Evolutionary conservation across 1,140 invertebrate genomes (phyloP), one percentile per base, ranked within the genome.

Genomic region (Drosophila ficusphila): DNA sequence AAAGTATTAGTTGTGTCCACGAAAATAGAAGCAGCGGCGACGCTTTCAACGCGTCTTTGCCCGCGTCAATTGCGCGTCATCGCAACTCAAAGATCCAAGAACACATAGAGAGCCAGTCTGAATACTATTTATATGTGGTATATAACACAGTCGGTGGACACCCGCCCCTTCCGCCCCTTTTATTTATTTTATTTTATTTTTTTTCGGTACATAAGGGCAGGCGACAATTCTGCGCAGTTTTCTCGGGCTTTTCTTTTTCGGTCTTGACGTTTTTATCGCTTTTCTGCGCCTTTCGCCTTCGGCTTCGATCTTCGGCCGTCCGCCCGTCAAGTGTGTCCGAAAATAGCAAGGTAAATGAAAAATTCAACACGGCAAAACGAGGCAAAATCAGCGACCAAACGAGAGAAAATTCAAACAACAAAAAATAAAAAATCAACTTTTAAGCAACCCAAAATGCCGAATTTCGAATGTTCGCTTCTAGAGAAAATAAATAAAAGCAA

Each of bases 181-280:
- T 58, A 39, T 21, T 23, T 31, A 9, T 34, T 5, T 14, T 34
- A 58, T n/a, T 31, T 39, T 14, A 7, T 16, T 11, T 34, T 46
- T 12, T 31, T 6, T 8, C 5, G 11, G 47, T 72, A 86, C 61
- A 86, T 77, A 86, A 86, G 82, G 82, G 82, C 83, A 73, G 79
- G 77, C 82, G 77, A 86, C 82, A 86, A 69, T 78, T 86, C 77
- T 86, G 82, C 82, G 83, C 82, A 86, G 71, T 86, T 85, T 85
- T 83, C 65, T 69, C 39, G 21, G 46, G 12, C 6, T 39, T 67
- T 65, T 64, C 34, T 64, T 25, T 38, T 31, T 65, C 60, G 62
- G 25, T 67, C 71, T 76, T 73, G 70, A 73, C 68, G 70, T 51
- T 73, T 73, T 73, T 72, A 73, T 73, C 67, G 67, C 67, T 70